Evolutionary conservation across 2,797 vertebrate genomes (phyloP).

Genomic region (Nannoperca obscura): DNA sequence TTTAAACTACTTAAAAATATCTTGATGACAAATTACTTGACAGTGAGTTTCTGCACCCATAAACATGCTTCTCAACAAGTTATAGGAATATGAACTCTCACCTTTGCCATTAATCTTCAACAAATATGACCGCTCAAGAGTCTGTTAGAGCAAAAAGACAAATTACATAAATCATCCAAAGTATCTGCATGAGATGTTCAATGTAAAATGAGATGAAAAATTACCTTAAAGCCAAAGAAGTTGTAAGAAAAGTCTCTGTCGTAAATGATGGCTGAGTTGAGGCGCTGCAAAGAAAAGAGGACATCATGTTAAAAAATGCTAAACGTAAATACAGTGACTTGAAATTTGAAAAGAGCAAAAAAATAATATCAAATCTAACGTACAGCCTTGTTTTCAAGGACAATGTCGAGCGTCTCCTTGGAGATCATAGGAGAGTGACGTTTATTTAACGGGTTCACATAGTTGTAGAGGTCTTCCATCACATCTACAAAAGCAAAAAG

Average conservation of each 20-base stretch:
- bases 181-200: neutral
- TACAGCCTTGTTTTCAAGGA: constrained; percentile 91
- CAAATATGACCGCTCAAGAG: constrained; percentile 95
- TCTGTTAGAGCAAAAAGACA: constrained; percentile 74
- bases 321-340: neutral
- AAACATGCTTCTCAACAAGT: neutral
- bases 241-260: constrained; percentile 98
- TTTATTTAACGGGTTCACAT: constrained; percentile 91
- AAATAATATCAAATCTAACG: constrained; percentile 35
- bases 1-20: neutral
- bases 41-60: neutral
- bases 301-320: neutral
- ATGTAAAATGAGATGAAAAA: neutral
- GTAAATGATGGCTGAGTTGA: constrained; percentile 97
- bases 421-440: constrained; percentile 95
- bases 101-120: constrained; percentile 95
- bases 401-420: constrained; percentile 90
- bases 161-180: neutral
- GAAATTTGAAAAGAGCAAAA: neutral
- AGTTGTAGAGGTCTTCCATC: constrained; percentile 96
- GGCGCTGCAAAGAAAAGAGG: constrained; percentile 73
- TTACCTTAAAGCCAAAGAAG: constrained; percentile 95
- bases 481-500: constrained; percentile 82
- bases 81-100: constrained; percentile 16
- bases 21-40: neutral